phyloP scores from a whole-genome alignment of 2,113 vertebrate genomes.

The Nerophis ophidion region DNA sequence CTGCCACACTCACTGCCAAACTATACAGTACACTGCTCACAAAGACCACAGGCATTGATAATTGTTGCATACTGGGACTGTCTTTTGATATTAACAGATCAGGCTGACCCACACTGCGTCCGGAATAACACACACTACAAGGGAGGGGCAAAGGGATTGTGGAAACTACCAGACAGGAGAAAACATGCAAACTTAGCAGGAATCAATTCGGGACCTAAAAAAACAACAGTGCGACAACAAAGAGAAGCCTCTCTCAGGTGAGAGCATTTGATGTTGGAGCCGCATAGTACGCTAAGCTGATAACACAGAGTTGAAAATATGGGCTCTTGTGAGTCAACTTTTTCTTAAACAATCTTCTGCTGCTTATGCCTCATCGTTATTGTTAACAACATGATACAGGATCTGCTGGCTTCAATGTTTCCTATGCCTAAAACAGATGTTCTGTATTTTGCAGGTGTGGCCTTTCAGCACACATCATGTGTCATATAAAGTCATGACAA shows the following conservation, averaged over 20 bases:
- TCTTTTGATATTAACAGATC: slow-evolving; percentile 47
- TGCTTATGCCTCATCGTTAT: slow-evolving; percentile 7
- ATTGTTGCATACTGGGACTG: slow-evolving; percentile 16
- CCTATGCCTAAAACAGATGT: slow-evolving; percentile 16
- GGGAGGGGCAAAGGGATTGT: slow-evolving; percentile 39
- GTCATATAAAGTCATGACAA: slow-evolving; percentile 16
- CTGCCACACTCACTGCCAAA: slow-evolving; percentile 42
- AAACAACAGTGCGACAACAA: slow-evolving; percentile 40
- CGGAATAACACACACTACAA: slow-evolving; percentile 46
- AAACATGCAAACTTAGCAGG: slow-evolving; percentile 59
- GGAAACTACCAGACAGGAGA: slow-evolving; percentile 51
- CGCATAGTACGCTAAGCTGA: neutral
- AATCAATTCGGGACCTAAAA: slow-evolving; percentile 55
- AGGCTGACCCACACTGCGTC: slow-evolving; percentile 24
- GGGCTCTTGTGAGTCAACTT: neutral
- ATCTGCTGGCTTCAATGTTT: slow-evolving; percentile 7
- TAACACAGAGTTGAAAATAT: slow-evolving; percentile 14
- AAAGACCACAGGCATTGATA: slow-evolving; percentile 27
- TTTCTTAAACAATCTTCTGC: slow-evolving; percentile 7
- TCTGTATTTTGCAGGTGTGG: slow-evolving; percentile 32
- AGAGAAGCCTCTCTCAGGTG: slow-evolving; percentile 39
- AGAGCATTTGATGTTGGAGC: slow-evolving; percentile 30
- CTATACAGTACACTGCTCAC: slow-evolving; percentile 28
- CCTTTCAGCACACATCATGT: slow-evolving; percentile 31
- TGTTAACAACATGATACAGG: slow-evolving; percentile 12